A percentile compares a stretch with the other conserved stretches of the same genome.
Conservation (phyloP, 2,113 vertebrate genomes). For the Connochaetes taurinus region DNA sequence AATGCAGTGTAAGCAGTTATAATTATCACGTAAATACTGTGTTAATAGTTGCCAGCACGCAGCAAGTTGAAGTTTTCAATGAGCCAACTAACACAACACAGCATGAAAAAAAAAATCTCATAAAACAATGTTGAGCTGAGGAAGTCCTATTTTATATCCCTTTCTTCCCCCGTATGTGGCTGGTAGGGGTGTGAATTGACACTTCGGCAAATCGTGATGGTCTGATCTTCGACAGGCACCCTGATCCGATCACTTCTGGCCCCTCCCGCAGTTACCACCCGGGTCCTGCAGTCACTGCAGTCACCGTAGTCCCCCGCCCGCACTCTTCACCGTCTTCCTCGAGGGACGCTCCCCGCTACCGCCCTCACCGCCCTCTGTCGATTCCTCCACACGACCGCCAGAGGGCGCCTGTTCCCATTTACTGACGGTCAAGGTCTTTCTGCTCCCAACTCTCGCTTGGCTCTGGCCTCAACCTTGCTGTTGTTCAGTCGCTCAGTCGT, state of each 20-base stretch:
- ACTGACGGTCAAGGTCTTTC: accelerated
- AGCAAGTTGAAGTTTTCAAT: not conserved
- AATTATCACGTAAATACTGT: not conserved
- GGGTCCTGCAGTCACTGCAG: no score
- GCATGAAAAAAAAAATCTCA: not conserved
- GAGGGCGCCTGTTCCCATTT: not conserved
- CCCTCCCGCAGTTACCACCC: no score
- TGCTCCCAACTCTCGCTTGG: not conserved
- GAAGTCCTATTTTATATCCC: not conserved
- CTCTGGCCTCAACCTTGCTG: not conserved
- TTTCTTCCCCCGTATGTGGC: not conserved
- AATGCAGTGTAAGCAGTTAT: not conserved
- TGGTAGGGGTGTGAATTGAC: not conserved
- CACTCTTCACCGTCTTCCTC: accelerated
- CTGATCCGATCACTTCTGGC: not conserved
- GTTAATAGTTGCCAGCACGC: not conserved
- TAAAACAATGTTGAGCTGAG: not conserved
- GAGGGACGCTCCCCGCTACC: not conserved
- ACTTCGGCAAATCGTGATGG: not conserved
- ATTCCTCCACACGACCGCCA: not conserved
- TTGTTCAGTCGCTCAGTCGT: not conserved
- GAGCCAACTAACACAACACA: not conserved
- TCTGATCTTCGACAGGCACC: not conserved
- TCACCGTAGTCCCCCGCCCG: not conserved
- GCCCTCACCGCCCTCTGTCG: not conserved